Conservation (phyloP, 1,140 invertebrate genomes). For the Diachasma alloeum region DNA sequence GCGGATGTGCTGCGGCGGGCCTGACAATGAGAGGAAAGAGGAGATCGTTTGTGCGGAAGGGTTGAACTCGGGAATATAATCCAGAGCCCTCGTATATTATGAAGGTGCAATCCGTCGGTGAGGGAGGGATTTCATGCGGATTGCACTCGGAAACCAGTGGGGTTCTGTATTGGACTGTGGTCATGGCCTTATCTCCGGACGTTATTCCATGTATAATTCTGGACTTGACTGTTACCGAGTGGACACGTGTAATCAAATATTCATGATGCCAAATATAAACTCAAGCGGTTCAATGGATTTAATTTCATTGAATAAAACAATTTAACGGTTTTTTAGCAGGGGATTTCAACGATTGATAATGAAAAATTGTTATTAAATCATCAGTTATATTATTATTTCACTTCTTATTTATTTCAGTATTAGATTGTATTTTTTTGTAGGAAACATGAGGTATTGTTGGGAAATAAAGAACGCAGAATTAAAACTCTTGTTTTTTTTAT, state of each 20-base stretch:
- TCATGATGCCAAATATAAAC: neutral
- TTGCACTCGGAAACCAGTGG: conserved; percentile 3
- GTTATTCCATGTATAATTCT: neutral
- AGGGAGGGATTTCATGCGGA: conserved; percentile 30
- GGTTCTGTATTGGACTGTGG: neutral
- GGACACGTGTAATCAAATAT: neutral
- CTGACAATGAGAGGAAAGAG: neutral
- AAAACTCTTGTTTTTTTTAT: too few species aligned
- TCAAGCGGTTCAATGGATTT: too few species aligned
- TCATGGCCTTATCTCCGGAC: neutral
- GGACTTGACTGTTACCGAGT: neutral
- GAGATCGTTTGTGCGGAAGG: neutral
- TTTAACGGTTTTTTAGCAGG: too few species aligned
- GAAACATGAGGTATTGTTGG: too few species aligned
- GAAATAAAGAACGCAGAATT: too few species aligned
- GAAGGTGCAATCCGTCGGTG: conserved; percentile 25
- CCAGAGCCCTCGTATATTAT: conserved; percentile 23
- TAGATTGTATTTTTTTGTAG: too few species aligned
- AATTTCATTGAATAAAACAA: too few species aligned
- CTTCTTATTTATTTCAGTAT: too few species aligned
- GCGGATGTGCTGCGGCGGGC: neutral
- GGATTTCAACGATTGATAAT: too few species aligned
- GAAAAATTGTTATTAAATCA: too few species aligned
- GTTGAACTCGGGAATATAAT: conserved; percentile 26
- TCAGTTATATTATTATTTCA: too few species aligned